Evolutionary conservation across 2,113 vertebrate genomes (phyloP), one percentile per base, ranked within the genome.

Genomic region (Callocephalon fimbriatum): DNA sequence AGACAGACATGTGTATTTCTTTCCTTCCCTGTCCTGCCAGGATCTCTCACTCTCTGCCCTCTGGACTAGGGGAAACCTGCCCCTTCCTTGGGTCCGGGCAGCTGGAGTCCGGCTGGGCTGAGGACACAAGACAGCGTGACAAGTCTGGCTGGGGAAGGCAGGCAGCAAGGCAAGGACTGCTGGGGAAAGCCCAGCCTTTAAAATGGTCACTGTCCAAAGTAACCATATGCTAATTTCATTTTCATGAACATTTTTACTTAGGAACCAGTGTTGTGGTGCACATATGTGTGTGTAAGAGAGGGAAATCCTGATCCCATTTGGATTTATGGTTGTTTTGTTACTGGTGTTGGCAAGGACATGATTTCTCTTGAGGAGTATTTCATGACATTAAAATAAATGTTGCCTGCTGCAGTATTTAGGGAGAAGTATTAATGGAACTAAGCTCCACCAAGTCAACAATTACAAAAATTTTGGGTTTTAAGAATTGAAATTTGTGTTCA

Each of bases 41-140:
- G 20, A 29, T 13, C 26, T 61, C 44, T 80, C 8, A 63, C 17
- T 14, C 7, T 32, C 14, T 73, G 35, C 32, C 27, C 8, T 58
- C 32, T 23, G 32, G 6, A n/a, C 20, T n/a, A 15, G 10, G 12
- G 6, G 6, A 48, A 66, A 22, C 8, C 4, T 26, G 25, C 25
- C 4, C 61, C 0, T 0, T 29, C 11, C 31, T 29, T 62, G 31
- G 29, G 56, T 16, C 6, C 3, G 5, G 13, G 45, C 45, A 51
- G n/a, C 9, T 31, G 42, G 42, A 58, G 25, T 8, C 58, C 0
- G 0, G 0, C 19, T 45, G 27, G 78, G 47, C 31, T 66, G 21
- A 71, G n/a, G 76, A 25, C 1, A 10, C 6, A 21, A 70, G 38
- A 29, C 51, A 51, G 35, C 17, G n/a, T 75, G 51, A 15, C 0